Base-by-base conservation (phyloP, 2,888 invertebrate species). In the Lasioglossum malachurum region DNA sequence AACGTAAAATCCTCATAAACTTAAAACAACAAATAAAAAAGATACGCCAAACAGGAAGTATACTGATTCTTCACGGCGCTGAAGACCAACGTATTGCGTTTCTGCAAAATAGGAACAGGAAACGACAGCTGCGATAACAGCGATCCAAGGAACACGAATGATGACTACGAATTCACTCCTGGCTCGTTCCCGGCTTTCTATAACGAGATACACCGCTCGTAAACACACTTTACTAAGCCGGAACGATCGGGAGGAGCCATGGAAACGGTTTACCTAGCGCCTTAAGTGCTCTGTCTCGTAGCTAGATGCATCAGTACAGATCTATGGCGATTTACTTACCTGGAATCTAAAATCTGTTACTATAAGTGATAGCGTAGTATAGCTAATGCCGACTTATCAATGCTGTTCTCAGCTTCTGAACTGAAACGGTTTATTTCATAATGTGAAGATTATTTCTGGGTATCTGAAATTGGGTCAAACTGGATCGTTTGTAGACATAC, bases 171-270 rank as follows among this genome's bases (percentile, higher is more conserved):
- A 74, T 74, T 84, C 78, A 78, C 69, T 53, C 31, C 46, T 79
- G 60, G 75, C 78, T 72, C 84, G 60, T 88, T 84, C 69, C 49
- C 69, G 80, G 82, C 83, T 85, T 84, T 86, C 84, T 77, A 71
- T 89, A 89, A 89, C 88, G 83, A 89, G 86, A 86, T 83, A 82
- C 86, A 83, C 75, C 71, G 79, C 79, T 89, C 84, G 89, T 88
- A 89, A 89, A 86, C 89, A 86, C 75, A 86, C 84, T 89, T 87
- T 83, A 79, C 84, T 86, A 84, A 89, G 80, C 82, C 79, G 80
- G 67, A 81, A 88, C 84, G 83, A 87, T 83, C 89, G 81, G 41
- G 77, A 35, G 73, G 78, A 78, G 79, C 81, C 80, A 78, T 77
- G 74, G 57, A 72, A 87, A 77, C 81, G 83, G 75, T 83, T 87